phyloP scores from a whole-genome alignment of 1,140 invertebrate genomes.

The Drosophila athabasca region DNA sequence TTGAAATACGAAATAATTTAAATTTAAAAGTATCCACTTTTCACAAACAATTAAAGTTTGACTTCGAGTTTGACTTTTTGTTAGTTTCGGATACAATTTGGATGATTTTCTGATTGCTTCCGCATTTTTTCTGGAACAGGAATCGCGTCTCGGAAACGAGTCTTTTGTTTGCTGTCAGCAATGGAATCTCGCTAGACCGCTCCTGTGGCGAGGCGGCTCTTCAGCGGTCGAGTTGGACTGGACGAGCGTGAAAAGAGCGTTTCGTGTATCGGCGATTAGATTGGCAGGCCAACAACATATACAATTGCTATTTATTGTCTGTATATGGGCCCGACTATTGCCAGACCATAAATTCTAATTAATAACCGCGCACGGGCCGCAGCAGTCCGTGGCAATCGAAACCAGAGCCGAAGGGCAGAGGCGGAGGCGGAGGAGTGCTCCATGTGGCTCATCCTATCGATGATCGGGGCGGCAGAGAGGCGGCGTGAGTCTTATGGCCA shows the following conservation, averaged over 20 bases:
- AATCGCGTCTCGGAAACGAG: too few species aligned
- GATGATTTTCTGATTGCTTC: too few species aligned
- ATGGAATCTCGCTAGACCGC: constrained; percentile 5
- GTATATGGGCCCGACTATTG: constrained; percentile 47
- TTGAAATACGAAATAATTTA: too few species aligned
- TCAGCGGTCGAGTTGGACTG: constrained; percentile 20
- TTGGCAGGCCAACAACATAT: constrained; percentile 43
- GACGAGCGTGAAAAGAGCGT: neutral
- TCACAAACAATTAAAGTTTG: too few species aligned
- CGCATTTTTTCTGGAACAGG: too few species aligned
- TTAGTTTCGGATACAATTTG: too few species aligned
- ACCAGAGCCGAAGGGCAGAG: constrained; percentile 40
- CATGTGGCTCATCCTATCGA: constrained; percentile 43
- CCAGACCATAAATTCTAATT: constrained; percentile 74
- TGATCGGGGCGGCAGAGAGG: neutral
- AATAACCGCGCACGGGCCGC: constrained; percentile 57
- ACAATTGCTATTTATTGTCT: constrained; percentile 74
- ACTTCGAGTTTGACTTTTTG: too few species aligned
- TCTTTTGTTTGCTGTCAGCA: too few species aligned
- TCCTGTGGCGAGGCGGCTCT: constrained; percentile 23
- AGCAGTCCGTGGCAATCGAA: constrained; percentile 2
- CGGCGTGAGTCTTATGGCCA: constrained; percentile 13
- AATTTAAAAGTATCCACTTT: too few species aligned
- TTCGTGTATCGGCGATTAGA: constrained; percentile 52
- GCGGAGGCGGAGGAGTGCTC: constrained; percentile 32